These are phyloP conservation scores for Notocelia uddmanniana DNA, from an alignment of 2,888 invertebrate species.

Conservation along the genomic window DNA sequence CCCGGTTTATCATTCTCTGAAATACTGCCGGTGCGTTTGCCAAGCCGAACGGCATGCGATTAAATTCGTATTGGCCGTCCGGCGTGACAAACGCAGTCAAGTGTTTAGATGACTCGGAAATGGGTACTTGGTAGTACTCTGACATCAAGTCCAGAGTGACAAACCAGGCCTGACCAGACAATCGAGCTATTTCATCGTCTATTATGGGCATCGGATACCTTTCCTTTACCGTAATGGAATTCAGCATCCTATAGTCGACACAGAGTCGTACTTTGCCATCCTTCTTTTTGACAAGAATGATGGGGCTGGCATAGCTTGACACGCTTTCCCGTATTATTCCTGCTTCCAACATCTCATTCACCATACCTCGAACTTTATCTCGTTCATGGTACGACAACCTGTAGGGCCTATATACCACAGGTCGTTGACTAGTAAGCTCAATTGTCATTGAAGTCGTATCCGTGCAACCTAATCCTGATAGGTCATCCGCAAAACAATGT, in stretches of 20 bases:
- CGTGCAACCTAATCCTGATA: no score
- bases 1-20: no score
- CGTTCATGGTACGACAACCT: no score
- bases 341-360: no score
- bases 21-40: no score
- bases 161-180: neutral
- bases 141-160: neutral
- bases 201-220: neutral
- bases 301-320: conserved; percentile 11
- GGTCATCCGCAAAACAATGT: no score
- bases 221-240: neutral
- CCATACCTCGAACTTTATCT: no score
- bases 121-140: conserved; percentile 39
- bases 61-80: conserved; percentile 24
- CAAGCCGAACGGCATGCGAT: no score
- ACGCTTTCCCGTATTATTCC: conserved; percentile 18
- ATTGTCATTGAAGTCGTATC: no score
- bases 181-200: neutral
- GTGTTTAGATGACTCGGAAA: conserved; percentile 48
- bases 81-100: conserved; percentile 51
- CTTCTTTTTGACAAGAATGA: conserved; percentile 8
- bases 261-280: conserved; percentile 50
- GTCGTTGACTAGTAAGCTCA: no score
- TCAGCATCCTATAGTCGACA: conserved; percentile 58
- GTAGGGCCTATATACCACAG: no score